Evolutionary conservation across 2,888 invertebrate genomes (phyloP), one percentile per base, ranked within the genome.

Genomic region (Scaptodrosophila latifasciaeformis): DNA sequence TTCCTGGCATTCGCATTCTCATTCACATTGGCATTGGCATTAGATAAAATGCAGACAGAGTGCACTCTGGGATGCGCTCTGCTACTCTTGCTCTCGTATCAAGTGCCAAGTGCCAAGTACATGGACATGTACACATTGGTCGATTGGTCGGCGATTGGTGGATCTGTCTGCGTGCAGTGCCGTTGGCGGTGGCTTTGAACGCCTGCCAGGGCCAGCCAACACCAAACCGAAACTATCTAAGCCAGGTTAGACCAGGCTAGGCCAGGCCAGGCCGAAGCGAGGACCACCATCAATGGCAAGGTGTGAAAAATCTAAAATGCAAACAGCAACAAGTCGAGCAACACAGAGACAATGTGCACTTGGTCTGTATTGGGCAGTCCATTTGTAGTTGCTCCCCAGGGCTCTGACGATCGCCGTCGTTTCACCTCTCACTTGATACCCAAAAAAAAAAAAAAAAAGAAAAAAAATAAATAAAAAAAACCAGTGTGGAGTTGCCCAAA

Each of bases 251-350:
- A n/a, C n/a, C n/a, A n/a, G n/a, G n/a, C n/a, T n/a, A n/a, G n/a
- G n/a, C n/a, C n/a, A n/a, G n/a, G n/a, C n/a, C n/a, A n/a, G n/a
- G n/a, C n/a, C n/a, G n/a, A n/a, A n/a, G n/a, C n/a, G n/a, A n/a
- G n/a, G 42, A 37, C 59, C 59, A 72, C 75, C 77, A 59, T 49
- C 67, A 56, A 54, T 56, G 52, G 43, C 24, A 50, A 79, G 80
- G 75, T 75, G 75, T 80, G 75, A 75, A 75, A 79, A 80, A 75
- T 75, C 80, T 75, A 75, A 75, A 75, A 75, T 75, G 80, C 75
- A 75, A 80, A 75, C 80, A 75, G 59, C 29, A 30, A 6, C 35
- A 6, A 37, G 17, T 37, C 24, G 35, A 21, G 12, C n/a, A 5
- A 30, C 12, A 10, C 31, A 17, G 67, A 57, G 43, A 54, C 35